Base-by-base conservation (phyloP, 2,888 invertebrate genomes). In the Pyrocoelia pectoralis region DNA sequence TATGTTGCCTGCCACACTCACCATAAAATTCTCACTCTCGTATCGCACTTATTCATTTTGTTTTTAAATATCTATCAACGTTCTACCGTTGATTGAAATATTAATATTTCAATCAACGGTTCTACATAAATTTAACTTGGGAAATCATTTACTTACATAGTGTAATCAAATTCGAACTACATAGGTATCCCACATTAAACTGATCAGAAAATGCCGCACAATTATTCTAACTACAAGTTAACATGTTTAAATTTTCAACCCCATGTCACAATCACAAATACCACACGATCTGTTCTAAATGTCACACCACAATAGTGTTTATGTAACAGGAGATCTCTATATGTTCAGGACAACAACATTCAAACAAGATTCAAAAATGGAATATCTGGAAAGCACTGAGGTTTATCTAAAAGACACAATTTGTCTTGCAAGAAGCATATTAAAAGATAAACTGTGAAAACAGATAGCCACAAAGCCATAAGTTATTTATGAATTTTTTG, bases 1-100 rank as follows among this genome's bases (percentile, higher is more conserved):
- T 38, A 38, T 38, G 38, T 38, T 38, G 38, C 38, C 38, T 38
- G n/a, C 12, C 38, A 38, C 38, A 38, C 38, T 38, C n/a, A 38
- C 38, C 38, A 38, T 38, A 38, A 38, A 38, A 38, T 38, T 38
- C 38, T 38, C 38, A 38, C 38, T 38, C 6, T n/a, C 12, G 38
- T 38, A 38, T 38, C 38, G 38, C 38, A 38, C 38, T 38, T 38
- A 2, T 2, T 38, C n/a, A 24, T 24, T 24, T 24, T 24, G 24
- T 24, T 24, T 24, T 24, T 24, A 5, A 8, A 24, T 5, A 24
- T 5, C 8, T 24, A 5, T 24, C 24, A 24, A 24, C n/a, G n/a
- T n/a, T 24, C 24, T 24, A 24, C 4, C 8, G 24, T 24, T 8
- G 3, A 24, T 24, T 24, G 8, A 24, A 24, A 5, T 24, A 24